Evolutionary conservation across 2,113 vertebrate genomes (phyloP).

Genomic region (Chroicocephalus ridibundus): DNA sequence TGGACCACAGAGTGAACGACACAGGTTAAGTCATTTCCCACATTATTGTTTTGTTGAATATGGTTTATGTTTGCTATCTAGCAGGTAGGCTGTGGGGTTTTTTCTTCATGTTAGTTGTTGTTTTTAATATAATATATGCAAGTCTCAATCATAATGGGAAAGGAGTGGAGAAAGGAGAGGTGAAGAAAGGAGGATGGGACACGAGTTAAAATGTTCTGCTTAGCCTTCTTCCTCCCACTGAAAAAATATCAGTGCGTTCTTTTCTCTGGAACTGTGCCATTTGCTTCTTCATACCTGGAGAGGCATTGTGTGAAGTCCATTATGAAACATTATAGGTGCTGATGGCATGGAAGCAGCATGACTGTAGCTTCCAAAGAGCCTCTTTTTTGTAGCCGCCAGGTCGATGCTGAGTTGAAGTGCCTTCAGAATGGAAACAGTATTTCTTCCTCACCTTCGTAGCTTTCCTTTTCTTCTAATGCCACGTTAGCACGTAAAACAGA

Average conservation of each 20-base stretch:
- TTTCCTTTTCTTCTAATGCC: background rate
- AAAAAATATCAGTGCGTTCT: background rate
- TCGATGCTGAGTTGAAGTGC: background rate
- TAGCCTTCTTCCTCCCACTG: background rate
- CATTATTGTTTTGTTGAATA: background rate
- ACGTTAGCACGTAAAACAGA: background rate
- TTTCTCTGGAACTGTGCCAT: background rate
- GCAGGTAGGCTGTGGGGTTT: background rate
- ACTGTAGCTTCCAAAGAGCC: background rate
- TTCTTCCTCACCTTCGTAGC: background rate
- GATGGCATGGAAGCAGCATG: background rate
- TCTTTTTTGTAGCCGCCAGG: background rate
- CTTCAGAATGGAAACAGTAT: background rate
- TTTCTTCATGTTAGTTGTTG: background rate
- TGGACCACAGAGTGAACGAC: background rate
- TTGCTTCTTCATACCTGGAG: background rate
- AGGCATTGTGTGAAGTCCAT: background rate
- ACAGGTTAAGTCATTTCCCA: background rate
- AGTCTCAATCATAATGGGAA: background rate
- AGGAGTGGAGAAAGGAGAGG: background rate
- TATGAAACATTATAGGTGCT: background rate
- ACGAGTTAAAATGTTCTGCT: background rate
- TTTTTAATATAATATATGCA: background rate
- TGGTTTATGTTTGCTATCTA: background rate
- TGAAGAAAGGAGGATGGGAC: background rate